Percentiles rank a stretch among this genome's conserved stretches.
These are phyloP conservation scores for Agelastica alni DNA, from an alignment of 2,888 invertebrate species.

Conservation along the genomic window DNA sequence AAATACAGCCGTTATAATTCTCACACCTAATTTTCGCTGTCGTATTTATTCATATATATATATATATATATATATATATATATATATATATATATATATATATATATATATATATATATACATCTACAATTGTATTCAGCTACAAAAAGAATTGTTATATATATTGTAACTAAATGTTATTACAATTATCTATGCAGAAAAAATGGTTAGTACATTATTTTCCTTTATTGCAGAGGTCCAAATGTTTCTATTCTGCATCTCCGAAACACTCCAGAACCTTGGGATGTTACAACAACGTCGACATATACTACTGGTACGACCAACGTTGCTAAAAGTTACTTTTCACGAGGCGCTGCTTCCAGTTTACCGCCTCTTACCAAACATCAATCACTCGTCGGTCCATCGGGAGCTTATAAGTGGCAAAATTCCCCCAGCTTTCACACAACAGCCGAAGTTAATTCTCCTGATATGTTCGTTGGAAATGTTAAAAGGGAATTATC, in stretches of 20 bases:
- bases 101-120: too few species aligned
- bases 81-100: too few species aligned
- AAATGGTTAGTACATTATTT: too few species aligned
- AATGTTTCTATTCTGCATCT: constrained; percentile 63
- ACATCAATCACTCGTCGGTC: constrained; percentile 50
- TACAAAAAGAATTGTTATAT: too few species aligned
- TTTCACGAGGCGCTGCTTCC: constrained; percentile 40
- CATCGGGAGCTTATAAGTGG: constrained; percentile 40
- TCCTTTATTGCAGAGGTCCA: constrained; percentile 57
- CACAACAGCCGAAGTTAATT: constrained; percentile 54
- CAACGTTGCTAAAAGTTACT: constrained; percentile 45
- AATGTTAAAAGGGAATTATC: constrained; percentile 60
- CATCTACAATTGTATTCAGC: too few species aligned
- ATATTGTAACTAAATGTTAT: too few species aligned
- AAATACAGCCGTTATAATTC: too few species aligned
- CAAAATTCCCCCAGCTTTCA: constrained; percentile 48
- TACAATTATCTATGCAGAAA: too few species aligned
- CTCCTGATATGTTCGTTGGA: constrained; percentile 57
- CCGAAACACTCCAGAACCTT: constrained; percentile 61
- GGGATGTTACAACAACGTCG: constrained; percentile 57
- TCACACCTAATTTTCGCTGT: too few species aligned
- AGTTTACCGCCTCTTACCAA: constrained; percentile 46
- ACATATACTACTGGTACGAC: constrained; percentile 48
- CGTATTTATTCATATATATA: too few species aligned
- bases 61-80: too few species aligned